A percentile compares a stretch with the other conserved stretches of the same genome.
phyloP scores from a whole-genome alignment of 2,113 vertebrate species.

The Verasper variegatus region DNA sequence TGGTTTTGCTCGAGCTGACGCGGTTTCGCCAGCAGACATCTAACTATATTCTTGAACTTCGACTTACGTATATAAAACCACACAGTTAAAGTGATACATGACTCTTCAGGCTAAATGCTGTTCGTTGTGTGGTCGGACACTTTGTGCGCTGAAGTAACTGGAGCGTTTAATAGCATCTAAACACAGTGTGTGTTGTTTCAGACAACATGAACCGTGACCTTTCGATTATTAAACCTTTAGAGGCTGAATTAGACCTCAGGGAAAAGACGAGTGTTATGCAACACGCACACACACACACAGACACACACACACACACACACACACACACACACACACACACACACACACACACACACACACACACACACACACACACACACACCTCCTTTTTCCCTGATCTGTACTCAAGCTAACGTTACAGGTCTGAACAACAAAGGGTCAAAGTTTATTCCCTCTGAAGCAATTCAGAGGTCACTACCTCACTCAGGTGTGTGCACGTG shows the following conservation, averaged over 20 bases:
- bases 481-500: not conserved
- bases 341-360: not conserved
- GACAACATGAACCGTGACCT: slow-evolving; percentile 16
- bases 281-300: not conserved
- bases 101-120: not conserved
- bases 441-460: not conserved
- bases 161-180: not conserved
- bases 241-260: slow-evolving; percentile 16
- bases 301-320: not conserved
- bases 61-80: not conserved
- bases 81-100: not conserved
- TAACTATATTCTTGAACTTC: not conserved
- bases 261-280: slow-evolving; percentile 22
- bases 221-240: slow-evolving; percentile 31
- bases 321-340: not conserved
- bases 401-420: rapidly evolving
- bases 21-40: not conserved
- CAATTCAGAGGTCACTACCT: not conserved
- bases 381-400: not conserved
- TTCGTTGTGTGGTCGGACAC: not conserved
- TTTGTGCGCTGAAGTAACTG: not conserved
- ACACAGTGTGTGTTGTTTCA: not conserved
- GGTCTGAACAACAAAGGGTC: slow-evolving; percentile 4
- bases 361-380: not conserved
- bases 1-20: not conserved